Conservation (phyloP, 2,113 vertebrate species). For the Etia nguti region DNA sequence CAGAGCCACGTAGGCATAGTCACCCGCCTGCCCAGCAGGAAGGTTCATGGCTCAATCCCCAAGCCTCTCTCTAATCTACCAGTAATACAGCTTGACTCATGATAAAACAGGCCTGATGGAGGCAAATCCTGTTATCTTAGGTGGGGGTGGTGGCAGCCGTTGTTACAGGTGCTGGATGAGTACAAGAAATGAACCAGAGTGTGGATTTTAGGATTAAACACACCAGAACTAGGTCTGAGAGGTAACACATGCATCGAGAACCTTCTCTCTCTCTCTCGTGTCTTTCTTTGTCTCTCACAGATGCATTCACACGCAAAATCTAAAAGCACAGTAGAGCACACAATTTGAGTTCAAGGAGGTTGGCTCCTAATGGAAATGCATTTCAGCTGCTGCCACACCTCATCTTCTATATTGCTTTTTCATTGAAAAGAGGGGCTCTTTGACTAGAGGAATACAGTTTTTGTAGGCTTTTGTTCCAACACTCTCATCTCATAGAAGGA, state of each 20-base stretch:
- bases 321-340: constrained; percentile 13
- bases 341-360: constrained; percentile 38
- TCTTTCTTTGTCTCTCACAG: background rate
- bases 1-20: background rate
- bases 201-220: constrained; percentile 49
- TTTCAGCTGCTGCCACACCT: constrained; percentile 55
- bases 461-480: constrained; percentile 43
- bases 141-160: constrained; percentile 8
- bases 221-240: background rate
- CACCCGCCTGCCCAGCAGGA: background rate
- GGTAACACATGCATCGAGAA: background rate
- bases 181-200: constrained; percentile 28
- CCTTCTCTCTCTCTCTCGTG: background rate
- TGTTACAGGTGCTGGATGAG: constrained; percentile 40
- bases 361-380: constrained; percentile 58
- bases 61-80: constrained; percentile 54
- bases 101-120: constrained; percentile 62
- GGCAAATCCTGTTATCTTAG: constrained; percentile 60
- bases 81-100: constrained; percentile 62
- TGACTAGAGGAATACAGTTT: constrained; percentile 37
- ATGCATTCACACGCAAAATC: background rate
- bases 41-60: constrained; percentile 26
- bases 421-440: constrained; percentile 50
- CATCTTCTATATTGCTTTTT: constrained; percentile 58
- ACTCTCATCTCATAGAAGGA: constrained; percentile 46